These are phyloP conservation scores for Oreochromis mossambicus DNA, from an alignment of 2,797 vertebrate genomes.

Conservation along the genomic window DNA sequence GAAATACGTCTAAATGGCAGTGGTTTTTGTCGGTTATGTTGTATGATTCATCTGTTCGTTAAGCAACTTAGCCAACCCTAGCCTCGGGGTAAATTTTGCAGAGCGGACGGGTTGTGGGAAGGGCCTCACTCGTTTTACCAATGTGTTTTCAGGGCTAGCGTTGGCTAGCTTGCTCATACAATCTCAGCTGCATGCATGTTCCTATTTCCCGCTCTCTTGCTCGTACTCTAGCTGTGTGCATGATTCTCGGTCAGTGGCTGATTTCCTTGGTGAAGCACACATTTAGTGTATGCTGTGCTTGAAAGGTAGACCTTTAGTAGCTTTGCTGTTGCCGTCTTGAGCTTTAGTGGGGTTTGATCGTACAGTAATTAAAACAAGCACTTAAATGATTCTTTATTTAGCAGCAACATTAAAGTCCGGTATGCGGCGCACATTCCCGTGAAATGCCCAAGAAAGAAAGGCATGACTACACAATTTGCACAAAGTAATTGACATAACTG, in stretches of 20 bases:
- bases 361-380: background rate
- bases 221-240: constrained; percentile 33
- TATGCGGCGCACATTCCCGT: background rate
- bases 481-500: background rate
- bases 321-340: background rate
- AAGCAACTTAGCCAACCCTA: background rate
- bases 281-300: background rate
- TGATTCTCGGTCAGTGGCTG: constrained; percentile 4
- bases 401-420: background rate
- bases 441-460: background rate
- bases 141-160: constrained; percentile 10
- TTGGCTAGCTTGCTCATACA: constrained; percentile 33
- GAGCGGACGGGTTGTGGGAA: background rate
- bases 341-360: background rate
- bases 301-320: background rate
- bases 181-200: constrained; percentile 47
- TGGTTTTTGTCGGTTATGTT: background rate
- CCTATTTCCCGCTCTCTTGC: constrained; percentile 74
- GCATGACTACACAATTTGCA: background rate
- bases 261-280: background rate
- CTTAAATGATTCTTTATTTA: background rate
- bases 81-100: background rate
- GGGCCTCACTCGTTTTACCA: constrained; percentile 31
- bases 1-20: too few relatives aligned
- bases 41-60: background rate